Evolutionary conservation across 2,113 vertebrate species (phyloP).

Genomic region (Smithornis capensis): DNA sequence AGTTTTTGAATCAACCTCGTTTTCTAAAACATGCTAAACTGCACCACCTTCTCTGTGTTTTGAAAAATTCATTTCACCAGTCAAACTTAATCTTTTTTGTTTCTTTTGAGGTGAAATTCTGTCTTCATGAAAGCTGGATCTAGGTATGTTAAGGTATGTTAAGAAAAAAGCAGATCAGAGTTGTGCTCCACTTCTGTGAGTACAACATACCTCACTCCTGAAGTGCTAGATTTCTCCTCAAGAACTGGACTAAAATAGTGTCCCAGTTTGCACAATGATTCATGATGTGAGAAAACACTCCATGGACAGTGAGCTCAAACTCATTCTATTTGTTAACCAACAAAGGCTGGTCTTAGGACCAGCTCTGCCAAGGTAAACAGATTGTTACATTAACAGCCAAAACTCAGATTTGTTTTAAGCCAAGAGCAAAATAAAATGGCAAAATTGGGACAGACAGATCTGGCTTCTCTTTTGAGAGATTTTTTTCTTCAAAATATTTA

Average conservation of each 20-base stretch:
- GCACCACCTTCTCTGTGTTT: neutral
- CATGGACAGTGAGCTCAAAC: neutral
- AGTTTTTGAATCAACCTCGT: neutral
- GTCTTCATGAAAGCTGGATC: neutral
- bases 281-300: neutral
- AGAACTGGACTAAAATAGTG: neutral
- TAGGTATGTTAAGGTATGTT: neutral
- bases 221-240: neutral
- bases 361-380: conserved; percentile 54
- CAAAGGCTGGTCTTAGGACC: neutral
- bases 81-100: neutral
- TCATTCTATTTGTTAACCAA: neutral
- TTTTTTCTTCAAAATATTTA: conserved; percentile 6
- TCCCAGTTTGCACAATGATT: neutral
- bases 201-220: neutral
- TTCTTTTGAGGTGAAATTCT: neutral
- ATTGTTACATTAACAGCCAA: conserved; percentile 31
- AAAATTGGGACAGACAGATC: neutral
- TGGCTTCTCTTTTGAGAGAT: neutral
- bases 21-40: neutral
- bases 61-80: neutral
- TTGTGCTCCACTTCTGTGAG: neutral
- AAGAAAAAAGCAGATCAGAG: neutral
- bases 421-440: neutral
- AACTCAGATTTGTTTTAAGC: neutral